These are phyloP conservation scores for Mycalesis mineus DNA, from an alignment of 2,888 invertebrate genomes.

Conservation along the genomic window DNA sequence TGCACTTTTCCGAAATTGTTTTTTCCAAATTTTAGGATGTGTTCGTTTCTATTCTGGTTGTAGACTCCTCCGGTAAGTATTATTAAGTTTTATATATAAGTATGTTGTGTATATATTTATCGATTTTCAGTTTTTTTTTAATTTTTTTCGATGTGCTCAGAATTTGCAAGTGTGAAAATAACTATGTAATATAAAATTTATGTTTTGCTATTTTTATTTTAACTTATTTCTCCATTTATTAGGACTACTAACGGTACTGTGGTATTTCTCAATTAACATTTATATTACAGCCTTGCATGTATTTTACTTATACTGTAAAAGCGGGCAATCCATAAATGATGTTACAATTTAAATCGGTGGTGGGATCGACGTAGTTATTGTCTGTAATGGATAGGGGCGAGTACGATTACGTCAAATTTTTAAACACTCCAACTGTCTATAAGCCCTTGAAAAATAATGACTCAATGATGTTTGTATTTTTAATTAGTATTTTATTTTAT, in stretches of 20 bases:
- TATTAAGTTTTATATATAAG: background rate
- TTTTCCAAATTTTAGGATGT: constrained; percentile 18
- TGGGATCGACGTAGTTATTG: no score
- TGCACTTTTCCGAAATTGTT: background rate
- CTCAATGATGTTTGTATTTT: no score
- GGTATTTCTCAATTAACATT: background rate
- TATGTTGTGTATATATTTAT: background rate
- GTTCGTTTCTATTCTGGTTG: constrained; percentile 11
- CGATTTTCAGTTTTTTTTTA: background rate
- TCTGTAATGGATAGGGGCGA: no score
- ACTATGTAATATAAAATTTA: background rate
- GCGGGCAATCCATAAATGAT: no score
- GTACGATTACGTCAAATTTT: no score
- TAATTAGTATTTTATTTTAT: no score
- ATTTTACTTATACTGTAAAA: background rate
- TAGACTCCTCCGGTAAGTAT: constrained; percentile 16
- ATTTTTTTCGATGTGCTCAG: background rate
- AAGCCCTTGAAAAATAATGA: no score
- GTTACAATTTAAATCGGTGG: no score
- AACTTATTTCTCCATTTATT: background rate
- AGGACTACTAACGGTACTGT: background rate
- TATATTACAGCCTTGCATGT: background rate
- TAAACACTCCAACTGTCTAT: no score
- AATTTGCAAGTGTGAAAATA: constrained; percentile 2
- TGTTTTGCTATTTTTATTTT: background rate